Base-by-base conservation (phyloP, 2,113 vertebrate species). In the Capra hircus region DNA sequence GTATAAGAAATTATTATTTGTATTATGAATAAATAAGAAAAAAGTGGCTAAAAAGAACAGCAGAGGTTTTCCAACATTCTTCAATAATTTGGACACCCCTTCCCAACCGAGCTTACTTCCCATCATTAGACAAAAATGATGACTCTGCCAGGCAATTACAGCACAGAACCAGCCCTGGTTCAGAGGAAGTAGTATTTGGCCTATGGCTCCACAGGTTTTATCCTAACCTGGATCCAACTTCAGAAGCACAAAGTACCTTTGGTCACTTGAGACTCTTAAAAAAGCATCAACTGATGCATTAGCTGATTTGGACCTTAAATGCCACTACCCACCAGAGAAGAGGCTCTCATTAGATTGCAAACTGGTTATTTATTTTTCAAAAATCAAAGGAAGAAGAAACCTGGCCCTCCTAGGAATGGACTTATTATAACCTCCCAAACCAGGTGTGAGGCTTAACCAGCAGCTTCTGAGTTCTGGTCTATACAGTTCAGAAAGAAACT, bases 11-110 rank as follows among this genome's bases (percentile, higher is more conserved):
- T 50, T 71, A 89, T 27, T 45, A 53, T 64, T 40, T 92, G 86
- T 60, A 80, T 93, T 92, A 95, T 36, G 8, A 93, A 95, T 95
- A 97, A 96, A 84, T 96, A 96, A 90, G 33, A 30, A 91, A 60
- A 95, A 71, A 81, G 45, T 62, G 53, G n/a, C 52, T 94, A 13
- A 82, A 92, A 95, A 94, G 11, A 28, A 40, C 5, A 87, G 53
- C 78, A 59, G 55, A 93, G 62, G 81, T 92, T 93, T 94, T 64
- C 67, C 10, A 89, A 6, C 17, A 86, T 45, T 82, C 11, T 86
- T 88, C 52, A 48, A 93, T 57, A n/a, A 91, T 80, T 36, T 95
- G 91, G 53, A 81, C 17, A 5, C 43, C 14, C 3, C 2, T 53
- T 15, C 21, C 80, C 71, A 85, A 48, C 30, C 14, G 59, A 85